Conservation (phyloP, 2,797 vertebrate species). For the Tragopan temminckii region DNA sequence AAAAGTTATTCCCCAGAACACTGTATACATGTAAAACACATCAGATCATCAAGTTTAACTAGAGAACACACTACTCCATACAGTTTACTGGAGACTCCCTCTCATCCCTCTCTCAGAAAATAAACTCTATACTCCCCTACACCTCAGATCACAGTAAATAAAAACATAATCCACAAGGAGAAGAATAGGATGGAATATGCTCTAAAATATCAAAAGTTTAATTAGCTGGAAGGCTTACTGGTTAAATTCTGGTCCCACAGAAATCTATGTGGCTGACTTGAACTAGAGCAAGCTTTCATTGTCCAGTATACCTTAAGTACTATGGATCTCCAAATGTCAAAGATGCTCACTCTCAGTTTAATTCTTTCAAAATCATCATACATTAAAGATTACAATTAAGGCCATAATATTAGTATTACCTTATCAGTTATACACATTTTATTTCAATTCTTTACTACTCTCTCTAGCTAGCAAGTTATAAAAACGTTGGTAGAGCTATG, state of each 20-base stretch:
- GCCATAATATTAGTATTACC: rapidly evolving
- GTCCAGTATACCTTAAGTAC: neutral
- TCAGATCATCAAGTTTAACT: neutral
- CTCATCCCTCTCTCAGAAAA: neutral
- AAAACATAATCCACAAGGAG: neutral
- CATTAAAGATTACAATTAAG: neutral
- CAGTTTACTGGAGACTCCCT: neutral
- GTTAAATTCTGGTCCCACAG: neutral
- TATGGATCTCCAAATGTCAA: neutral
- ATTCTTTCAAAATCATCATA: neutral
- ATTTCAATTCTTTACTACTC: neutral
- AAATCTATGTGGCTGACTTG: neutral
- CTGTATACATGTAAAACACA: neutral
- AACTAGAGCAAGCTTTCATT: neutral
- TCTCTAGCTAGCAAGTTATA: neutral
- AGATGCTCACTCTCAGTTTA: neutral
- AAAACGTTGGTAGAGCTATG: neutral
- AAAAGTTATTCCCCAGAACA: neutral
- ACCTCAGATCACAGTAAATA: neutral
- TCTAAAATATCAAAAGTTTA: neutral
- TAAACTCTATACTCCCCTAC: neutral
- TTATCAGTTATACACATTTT: neutral
- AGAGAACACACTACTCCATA: neutral
- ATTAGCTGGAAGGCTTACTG: neutral
- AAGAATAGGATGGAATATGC: neutral